Evolutionary conservation across 1,140 invertebrate genomes (phyloP).

Genomic region (Drosophila azteca): DNA sequence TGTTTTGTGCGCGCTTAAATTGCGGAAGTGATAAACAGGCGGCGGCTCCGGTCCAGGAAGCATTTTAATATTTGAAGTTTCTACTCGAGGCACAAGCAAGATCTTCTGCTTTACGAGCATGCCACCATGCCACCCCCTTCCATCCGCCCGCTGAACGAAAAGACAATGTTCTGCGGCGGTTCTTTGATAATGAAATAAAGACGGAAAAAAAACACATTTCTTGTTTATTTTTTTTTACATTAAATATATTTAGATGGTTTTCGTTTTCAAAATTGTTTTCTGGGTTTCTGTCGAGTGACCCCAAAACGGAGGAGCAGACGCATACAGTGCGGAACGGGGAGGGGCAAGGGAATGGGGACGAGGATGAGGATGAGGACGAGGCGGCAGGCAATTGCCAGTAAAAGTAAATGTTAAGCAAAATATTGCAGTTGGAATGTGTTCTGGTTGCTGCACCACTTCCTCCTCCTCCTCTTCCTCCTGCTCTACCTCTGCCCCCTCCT

Average conservation of each 20-base stretch:
- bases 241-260: constrained; percentile 82
- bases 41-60: constrained; percentile 62
- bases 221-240: constrained; percentile 69
- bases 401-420: constrained; percentile 66
- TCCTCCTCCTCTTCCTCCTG: constrained; percentile 2
- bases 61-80: constrained; percentile 65
- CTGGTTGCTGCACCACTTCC: constrained; percentile 10
- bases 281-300: constrained; percentile 31
- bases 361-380: too few species aligned
- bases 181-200: constrained; percentile 18
- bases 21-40: constrained; percentile 73
- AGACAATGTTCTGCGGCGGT: constrained; percentile 14
- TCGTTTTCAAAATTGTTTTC: constrained; percentile 74
- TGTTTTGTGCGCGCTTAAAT: constrained; percentile 67
- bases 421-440: constrained; percentile 72
- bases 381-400: constrained; percentile 7
- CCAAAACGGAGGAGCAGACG: too few species aligned
- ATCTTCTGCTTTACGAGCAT: too few species aligned
- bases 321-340: background rate
- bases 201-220: constrained; percentile 37
- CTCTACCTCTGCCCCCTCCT: too few species aligned
- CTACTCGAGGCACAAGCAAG: constrained; percentile 1
- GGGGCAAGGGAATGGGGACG: too few species aligned
- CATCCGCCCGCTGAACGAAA: background rate
- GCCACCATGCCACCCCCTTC: background rate